Conservation (phyloP, 2,888 invertebrate species). For the Sarcophaga caerulescens region DNA sequence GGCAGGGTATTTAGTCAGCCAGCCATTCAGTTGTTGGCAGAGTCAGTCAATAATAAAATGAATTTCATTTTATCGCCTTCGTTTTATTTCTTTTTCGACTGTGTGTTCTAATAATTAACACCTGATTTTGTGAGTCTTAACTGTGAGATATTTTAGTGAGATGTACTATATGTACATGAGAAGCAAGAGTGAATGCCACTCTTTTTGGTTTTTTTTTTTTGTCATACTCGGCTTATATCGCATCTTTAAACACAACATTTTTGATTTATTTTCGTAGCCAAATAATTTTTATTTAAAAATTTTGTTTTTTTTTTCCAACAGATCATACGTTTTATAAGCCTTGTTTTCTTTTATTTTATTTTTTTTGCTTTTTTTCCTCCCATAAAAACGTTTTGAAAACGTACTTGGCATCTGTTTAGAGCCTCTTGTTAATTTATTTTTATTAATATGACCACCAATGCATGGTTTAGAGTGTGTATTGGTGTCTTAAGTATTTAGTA, state of each 20-base stretch:
- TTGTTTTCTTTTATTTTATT: background rate
- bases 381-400: background rate
- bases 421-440: conserved; percentile 28
- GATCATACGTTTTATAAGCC: background rate
- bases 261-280: too few species aligned
- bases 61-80: conserved; percentile 33
- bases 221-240: too few species aligned
- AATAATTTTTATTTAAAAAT: too few species aligned
- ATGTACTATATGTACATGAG: too few species aligned
- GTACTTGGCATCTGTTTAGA: background rate
- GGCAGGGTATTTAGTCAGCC: background rate
- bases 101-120: conserved; percentile 63
- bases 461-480: background rate
- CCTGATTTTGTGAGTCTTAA: conserved; percentile 50
- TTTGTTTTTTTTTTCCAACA: too few species aligned
- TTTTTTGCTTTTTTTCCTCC: background rate
- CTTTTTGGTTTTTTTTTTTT: too few species aligned
- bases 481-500: conserved; percentile 17
- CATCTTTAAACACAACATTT: too few species aligned
- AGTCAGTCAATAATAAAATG: background rate
- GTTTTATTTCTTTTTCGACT: conserved; percentile 48
- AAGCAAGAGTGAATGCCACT: too few species aligned
- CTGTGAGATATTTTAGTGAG: conserved; percentile 45
- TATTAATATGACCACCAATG: background rate
- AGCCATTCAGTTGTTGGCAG: background rate